Conservation (phyloP, 2,797 vertebrate genomes). For the Helarctos malayanus region DNA sequence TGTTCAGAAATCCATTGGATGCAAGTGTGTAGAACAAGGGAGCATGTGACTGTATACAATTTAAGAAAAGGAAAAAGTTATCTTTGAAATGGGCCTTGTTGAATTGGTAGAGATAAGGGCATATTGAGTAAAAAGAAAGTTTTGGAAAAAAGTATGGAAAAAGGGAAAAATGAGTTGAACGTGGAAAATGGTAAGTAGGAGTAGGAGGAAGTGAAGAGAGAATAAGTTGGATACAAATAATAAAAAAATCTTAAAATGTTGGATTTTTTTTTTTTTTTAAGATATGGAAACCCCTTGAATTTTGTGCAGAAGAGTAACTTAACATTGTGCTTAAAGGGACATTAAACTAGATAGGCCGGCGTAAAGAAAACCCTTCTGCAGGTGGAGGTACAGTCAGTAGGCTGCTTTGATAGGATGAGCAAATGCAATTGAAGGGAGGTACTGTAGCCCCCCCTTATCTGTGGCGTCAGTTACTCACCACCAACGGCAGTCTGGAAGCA, state of each 20-base stretch:
- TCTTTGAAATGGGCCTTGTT: neutral
- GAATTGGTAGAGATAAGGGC: neutral
- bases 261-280: neutral
- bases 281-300: neutral
- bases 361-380: neutral
- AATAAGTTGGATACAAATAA: neutral
- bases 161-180: neutral
- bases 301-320: conserved; percentile 19
- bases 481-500: neutral
- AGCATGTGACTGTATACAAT: neutral
- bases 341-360: neutral
- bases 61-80: conserved; percentile 25
- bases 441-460: no score
- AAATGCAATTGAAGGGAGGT: neutral
- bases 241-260: neutral
- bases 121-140: conserved; percentile 46
- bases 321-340: neutral
- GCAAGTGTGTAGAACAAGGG: neutral
- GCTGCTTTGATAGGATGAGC: neutral
- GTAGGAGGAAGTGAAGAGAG: neutral
- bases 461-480: neutral
- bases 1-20: conserved; percentile 39
- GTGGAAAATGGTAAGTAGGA: neutral
- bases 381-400: neutral
- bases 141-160: neutral